Conservation (phyloP, 2,113 vertebrate genomes). For the Scomber colias region DNA sequence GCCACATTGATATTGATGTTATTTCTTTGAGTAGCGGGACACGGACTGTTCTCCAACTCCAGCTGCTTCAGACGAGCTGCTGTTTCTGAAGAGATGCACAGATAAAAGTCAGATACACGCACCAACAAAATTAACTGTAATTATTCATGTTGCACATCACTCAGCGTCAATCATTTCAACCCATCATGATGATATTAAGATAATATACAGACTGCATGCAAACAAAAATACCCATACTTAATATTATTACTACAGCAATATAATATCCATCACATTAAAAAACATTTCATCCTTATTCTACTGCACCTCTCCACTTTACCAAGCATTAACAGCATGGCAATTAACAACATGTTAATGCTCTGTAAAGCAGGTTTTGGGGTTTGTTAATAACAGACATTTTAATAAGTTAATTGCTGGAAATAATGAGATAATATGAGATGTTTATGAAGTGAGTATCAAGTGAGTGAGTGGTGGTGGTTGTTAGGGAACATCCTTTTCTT, state of each 20-base stretch:
- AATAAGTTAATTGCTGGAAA: neutral
- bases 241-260: neutral
- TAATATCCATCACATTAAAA: neutral
- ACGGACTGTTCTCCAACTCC: slow-evolving; percentile 81
- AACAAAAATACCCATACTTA: neutral
- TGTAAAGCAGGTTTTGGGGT: too few species aligned
- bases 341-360: neutral
- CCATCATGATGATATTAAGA: too few species aligned
- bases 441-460: accelerated
- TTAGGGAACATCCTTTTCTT: too few species aligned
- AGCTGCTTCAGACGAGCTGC: slow-evolving; percentile 91
- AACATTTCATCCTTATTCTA: too few species aligned
- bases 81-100: slow-evolving; percentile 76
- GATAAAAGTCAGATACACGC: neutral
- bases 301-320: too few species aligned
- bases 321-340: neutral
- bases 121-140: too few species aligned
- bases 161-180: too few species aligned
- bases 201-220: neutral
- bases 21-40: slow-evolving; percentile 59
- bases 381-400: too few species aligned
- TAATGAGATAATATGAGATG: neutral
- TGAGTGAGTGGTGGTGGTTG: neutral
- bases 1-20: slow-evolving; percentile 88
- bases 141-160: too few species aligned